Evolutionary conservation across 2,888 invertebrate genomes (phyloP), one percentile per base, ranked within the genome.

Genomic region (Zhengitettix transpicula): DNA sequence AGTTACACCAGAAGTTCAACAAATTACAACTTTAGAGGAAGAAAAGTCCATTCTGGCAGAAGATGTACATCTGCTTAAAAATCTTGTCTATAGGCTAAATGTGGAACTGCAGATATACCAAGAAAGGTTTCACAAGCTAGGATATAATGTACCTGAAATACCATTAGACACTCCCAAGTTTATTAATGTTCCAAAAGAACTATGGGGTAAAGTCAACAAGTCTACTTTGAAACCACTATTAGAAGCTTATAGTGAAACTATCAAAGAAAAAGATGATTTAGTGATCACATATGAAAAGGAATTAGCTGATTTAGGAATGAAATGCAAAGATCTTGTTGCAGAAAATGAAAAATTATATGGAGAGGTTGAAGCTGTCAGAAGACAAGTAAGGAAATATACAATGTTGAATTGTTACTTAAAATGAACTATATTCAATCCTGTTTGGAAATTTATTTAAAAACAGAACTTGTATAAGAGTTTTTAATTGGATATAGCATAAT

Each of bases 41-140:
- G 55, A 41, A 14, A 14, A n/a, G 10, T 10, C 17, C 17, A 76
- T 1, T 78, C 70, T 85, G 1, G 77, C 75, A 56, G 81, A 82
- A 64, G 89, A 90, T 67, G 76, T 87, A 69, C 76, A 78, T 56
- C 84, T 89, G 70, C 72, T 89, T 61, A 89, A 90, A 71, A 86
- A 84, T 65, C 80, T 89, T 0, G 79, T 89, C 9, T 89, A 86
- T 67, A 84, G 86, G 58, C 70, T 89, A 40, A 89, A 89, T 69
- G 81, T 85, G 0, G 88, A 89, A 67, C 73, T 90, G 40, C 87
- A 88, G 62, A 75, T 82, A 1, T 88, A 87, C 68, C 89, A 89
- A 72, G 85, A 88, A 66, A 83, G 81, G 65, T 63, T 85, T n/a
- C 28, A n/a, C n/a, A 15, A 12, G 7, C 40, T 47, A 3, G 60